Evolutionary conservation across 2,113 vertebrate genomes (phyloP), one percentile per base, ranked within the genome.

Genomic region (Clarias macrocephalus): DNA sequence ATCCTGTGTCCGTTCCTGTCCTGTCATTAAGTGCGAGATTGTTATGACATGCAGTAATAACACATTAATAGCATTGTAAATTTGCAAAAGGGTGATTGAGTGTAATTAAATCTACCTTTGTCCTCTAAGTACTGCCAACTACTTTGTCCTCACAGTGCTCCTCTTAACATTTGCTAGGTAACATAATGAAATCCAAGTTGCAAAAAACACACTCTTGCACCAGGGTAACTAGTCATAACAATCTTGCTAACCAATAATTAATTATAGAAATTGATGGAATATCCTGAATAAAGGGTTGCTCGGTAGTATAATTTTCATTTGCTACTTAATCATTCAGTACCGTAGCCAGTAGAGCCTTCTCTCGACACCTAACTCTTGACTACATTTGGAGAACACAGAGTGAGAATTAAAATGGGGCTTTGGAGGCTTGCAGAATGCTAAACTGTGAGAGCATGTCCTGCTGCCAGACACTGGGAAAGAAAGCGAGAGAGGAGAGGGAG

Each of bases 341-440:
- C 33, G 25, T 30, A 83, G 83, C 88, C 85, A 85, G 77, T 28
- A 83, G 42, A 56, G 82, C 66, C 70, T 85, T 82, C 85, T 83
- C 56, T 80, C 80, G 30, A 79, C 77, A 76, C 82, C 63, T 68
- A 85, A 80, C 37, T 77, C 62, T 54, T 66, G n/a, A 42, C 25
- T 83, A 72, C 62, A 56, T 52, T 66, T 48, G 5, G 77, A 60
- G 65, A 79, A 54, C 66, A 62, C 62, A 56, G 75, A 65, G 89
- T 59, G 56, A 70, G 70, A 81, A 84, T 88, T 87, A 86, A 72
- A 84, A 85, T 88, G 79, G 86, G 83, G 37, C 85, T 80, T 90
- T 83, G 91, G 86, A 90, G 83, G 87, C 77, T 86, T 77, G 87
- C 77, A 87, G 94, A 94, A 94, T 95, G 92, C 90, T 93, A 94